Conservation (phyloP, 2,888 invertebrate species). For the Watsonalla binaria region DNA sequence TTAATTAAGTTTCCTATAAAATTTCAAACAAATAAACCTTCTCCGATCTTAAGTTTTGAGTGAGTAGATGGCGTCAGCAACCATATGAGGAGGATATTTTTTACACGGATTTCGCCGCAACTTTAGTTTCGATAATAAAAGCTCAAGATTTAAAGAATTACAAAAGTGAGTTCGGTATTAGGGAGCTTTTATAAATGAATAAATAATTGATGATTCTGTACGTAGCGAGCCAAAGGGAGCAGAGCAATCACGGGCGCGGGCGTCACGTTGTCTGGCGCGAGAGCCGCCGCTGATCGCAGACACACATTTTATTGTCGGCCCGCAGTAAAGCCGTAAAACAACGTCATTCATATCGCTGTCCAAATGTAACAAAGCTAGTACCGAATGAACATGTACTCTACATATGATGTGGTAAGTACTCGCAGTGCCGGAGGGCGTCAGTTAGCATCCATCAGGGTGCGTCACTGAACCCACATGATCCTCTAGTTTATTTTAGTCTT, state of each 20-base stretch:
- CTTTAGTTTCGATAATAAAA: no score
- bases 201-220: neutral
- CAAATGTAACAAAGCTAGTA: constrained; percentile 15
- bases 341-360: constrained; percentile 15
- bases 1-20: no score
- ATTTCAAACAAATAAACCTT: no score
- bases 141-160: no score
- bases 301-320: constrained; percentile 20
- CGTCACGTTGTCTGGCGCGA: constrained; percentile 51
- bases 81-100: no score
- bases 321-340: constrained; percentile 5
- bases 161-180: no score
- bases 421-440: constrained; percentile 11
- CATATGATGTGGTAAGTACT: constrained; percentile 11
- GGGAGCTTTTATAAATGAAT: no score
- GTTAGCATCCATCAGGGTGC: constrained; percentile 21
- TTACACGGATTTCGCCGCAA: no score
- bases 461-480: constrained; percentile 50
- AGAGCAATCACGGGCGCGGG: constrained; percentile 27
- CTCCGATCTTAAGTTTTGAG: no score
- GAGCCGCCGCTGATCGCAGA: constrained; percentile 20
- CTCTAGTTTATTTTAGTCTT: constrained; percentile 64
- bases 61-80: no score
- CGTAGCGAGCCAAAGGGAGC: neutral
- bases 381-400: constrained; percentile 7